These are phyloP conservation scores for Griposia aprilina DNA, from an alignment of 2,888 invertebrate species.

Conservation along the genomic window DNA sequence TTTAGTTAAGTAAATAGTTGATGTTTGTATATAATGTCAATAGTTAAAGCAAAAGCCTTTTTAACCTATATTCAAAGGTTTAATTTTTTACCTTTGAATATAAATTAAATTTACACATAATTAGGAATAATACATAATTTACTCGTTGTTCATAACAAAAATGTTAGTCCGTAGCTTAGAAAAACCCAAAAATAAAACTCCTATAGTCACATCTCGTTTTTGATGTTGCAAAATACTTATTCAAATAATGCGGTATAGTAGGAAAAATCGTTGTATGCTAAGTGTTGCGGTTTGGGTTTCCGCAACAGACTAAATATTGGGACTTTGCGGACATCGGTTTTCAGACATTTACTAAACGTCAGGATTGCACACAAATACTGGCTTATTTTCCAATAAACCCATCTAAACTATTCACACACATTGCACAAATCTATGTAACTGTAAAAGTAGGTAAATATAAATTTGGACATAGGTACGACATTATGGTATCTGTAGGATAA, in stretches of 20 bases:
- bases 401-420: constrained; percentile 6
- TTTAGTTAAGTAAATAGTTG: constrained; percentile 43
- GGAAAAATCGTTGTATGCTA: background rate
- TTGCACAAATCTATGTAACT: constrained; percentile 24
- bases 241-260: background rate
- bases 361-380: constrained; percentile 14
- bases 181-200: background rate
- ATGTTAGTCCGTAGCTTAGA: no score
- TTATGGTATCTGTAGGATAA: constrained; percentile 1
- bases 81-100: constrained; percentile 17
- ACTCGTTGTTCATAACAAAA: background rate
- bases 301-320: constrained; percentile 36
- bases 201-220: background rate
- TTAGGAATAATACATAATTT: background rate
- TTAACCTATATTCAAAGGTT: constrained; percentile 32
- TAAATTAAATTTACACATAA: background rate
- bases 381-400: constrained; percentile 28
- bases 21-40: constrained; percentile 33
- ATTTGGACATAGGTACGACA: background rate
- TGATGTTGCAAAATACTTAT: constrained; percentile 4
- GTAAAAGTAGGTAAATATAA: constrained; percentile 6
- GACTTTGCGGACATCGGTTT: constrained; percentile 19
- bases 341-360: constrained; percentile 33
- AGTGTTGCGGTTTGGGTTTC: constrained; percentile 23
- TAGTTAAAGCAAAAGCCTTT: constrained; percentile 30